phyloP scores from a whole-genome alignment of 1,140 invertebrate genomes.

The Glossosoma conforme region DNA sequence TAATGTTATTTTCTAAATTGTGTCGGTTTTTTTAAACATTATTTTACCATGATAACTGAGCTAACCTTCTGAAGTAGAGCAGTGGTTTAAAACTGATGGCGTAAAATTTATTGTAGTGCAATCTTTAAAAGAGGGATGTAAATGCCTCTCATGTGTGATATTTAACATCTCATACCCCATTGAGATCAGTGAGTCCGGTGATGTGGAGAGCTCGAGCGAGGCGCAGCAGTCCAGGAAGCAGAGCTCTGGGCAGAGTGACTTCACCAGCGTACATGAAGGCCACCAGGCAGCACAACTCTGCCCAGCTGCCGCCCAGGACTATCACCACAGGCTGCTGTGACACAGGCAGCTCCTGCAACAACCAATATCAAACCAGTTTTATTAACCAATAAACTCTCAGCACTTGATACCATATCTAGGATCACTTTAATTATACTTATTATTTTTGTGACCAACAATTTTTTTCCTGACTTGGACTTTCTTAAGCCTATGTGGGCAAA shows the following conservation, averaged over 20 bases:
- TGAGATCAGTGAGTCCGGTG: slow-evolving; percentile 78
- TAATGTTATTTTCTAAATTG: no score
- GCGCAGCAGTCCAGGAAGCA: slow-evolving; percentile 73
- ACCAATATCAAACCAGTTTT: no score
- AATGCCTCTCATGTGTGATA: no score
- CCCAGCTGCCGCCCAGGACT: slow-evolving; percentile 72
- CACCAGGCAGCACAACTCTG: slow-evolving; percentile 74
- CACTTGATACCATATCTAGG: no score
- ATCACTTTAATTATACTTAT: no score
- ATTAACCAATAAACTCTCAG: no score
- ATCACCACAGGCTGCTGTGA: slow-evolving; percentile 79
- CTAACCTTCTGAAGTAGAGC: background rate
- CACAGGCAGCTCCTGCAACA: slow-evolving; percentile 60
- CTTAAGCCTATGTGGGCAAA: no score
- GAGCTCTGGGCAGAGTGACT: slow-evolving; percentile 79
- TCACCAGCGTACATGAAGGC: slow-evolving; percentile 92
- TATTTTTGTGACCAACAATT: no score
- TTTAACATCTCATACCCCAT: slow-evolving; percentile 59
- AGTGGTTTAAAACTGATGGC: background rate
- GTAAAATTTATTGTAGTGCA: background rate
- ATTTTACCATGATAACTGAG: no score
- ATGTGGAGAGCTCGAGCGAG: slow-evolving; percentile 82
- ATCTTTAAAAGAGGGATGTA: background rate
- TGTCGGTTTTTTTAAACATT: no score
- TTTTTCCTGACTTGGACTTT: no score